Evolutionary conservation across 2,888 invertebrate species (phyloP), one percentile per base, ranked within the genome.

Genomic region (Cosmia trapezina): DNA sequence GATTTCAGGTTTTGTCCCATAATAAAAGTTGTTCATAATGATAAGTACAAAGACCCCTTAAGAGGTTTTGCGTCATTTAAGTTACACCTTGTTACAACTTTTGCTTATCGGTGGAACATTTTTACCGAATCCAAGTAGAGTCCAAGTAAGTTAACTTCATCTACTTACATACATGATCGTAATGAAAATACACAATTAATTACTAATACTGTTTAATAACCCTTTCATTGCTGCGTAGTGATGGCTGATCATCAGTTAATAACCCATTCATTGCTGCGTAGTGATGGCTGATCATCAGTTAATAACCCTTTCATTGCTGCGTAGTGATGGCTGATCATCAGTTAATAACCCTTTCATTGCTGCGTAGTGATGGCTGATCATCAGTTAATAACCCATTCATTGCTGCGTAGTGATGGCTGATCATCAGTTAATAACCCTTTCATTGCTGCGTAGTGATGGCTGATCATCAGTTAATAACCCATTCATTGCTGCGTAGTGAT

Each of bases 101-200:
- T 28, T 28, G 28, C 28, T 28, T 28, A 28, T 28, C 2, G 28
- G 28, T n/a, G n/a, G n/a, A n/a, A n/a, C n/a, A n/a, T n/a, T n/a
- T n/a, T n/a, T n/a, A n/a, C n/a, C n/a, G n/a, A n/a, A n/a, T n/a
- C n/a, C n/a, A n/a, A n/a, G n/a, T n/a, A n/a, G n/a, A n/a, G n/a
- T n/a, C n/a, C n/a, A n/a, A n/a, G n/a, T n/a, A n/a, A n/a, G n/a
- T n/a, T n/a, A n/a, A n/a, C n/a, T n/a, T n/a, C n/a, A n/a, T n/a
- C n/a, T n/a, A n/a, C n/a, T n/a, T n/a, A n/a, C n/a, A n/a, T n/a
- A 28, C n/a, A 68, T 28, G 43, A 57, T 43, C 12, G 33, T 49
- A 71, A 59, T 70, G 12, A 57, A 68, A 41, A 57, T 33, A 75
- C 12, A 60, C n/a, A 28, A 74, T 67, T 41, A 67, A 75, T 74